Evolutionary conservation across 2,888 invertebrate genomes (phyloP), one percentile per base, ranked within the genome.

Genomic region (Apeira syringaria): DNA sequence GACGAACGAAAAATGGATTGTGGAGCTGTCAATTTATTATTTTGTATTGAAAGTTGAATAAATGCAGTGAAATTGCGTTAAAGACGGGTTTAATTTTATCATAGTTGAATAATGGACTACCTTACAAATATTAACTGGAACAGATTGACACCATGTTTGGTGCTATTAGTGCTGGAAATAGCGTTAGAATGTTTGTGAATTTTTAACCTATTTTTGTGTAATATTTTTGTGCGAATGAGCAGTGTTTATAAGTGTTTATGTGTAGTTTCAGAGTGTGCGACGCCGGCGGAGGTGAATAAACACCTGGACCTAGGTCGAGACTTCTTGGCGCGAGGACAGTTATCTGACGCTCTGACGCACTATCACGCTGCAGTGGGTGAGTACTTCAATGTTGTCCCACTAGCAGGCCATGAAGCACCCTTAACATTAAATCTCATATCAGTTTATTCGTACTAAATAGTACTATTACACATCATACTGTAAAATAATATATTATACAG

Each of bases 301-400:
- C 99, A 99, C 91, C 91, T 99, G 79, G 97, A 99, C 77, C 90
- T 98, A 80, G 99, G 99, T 1, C 96, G 95, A 74, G 95, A 97
- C 73, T 95, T 98, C 80, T 90, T 99, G 64, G 95, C 97, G 25
- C 94, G 94, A 57, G 98, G 99, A 18, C 98, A 99, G 79, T 92
- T 99, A 52, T 94, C 97, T 30, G 99, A 99, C 90, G 99, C 99
- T 5, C 86, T 99, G 33, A 96, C 97, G 47, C 99, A 99, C 79
- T 99, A 98, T 86, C 99, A 99, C 91, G 96, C 97, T 49, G 99
- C 99, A 61, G 97, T 99, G 63, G 98, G 97, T 96, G 76, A 91
- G 94, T 79, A 39, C 27, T 29, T 34, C 24, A 11, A 10, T 3
- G 8, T 2, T 12, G 22, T 1, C 22, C 22, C 5, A 5, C 20